These are phyloP conservation scores for Cheilinus undulatus DNA, from an alignment of 2,113 vertebrate species.

Conservation along the genomic window DNA sequence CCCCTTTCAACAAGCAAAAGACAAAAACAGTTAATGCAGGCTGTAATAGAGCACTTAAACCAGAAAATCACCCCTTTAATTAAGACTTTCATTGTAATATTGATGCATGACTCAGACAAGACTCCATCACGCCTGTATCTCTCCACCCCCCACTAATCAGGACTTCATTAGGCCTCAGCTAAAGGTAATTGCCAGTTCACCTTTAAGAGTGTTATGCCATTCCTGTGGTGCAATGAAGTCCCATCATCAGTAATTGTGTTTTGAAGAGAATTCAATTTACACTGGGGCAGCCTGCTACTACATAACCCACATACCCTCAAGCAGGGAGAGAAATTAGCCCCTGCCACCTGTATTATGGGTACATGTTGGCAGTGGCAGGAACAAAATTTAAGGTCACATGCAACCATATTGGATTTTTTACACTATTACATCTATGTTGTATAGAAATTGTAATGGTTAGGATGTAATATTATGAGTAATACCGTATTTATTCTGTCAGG, in stretches of 20 bases:
- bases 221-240: background rate
- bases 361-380: background rate
- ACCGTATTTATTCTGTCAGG: background rate
- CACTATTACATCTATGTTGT: background rate
- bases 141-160: background rate
- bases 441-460: background rate
- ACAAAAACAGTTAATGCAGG: no score
- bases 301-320: constrained; percentile 4
- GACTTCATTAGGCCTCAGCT: constrained; percentile 1
- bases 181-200: constrained; percentile 11
- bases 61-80: no score
- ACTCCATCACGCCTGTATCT: background rate
- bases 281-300: background rate
- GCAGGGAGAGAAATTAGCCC: background rate
- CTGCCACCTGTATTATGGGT: background rate
- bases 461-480: background rate
- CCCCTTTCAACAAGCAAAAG: no score
- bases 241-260: constrained; percentile 26
- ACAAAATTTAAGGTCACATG: background rate
- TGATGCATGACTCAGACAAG: background rate
- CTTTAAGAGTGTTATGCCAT: background rate
- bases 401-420: background rate
- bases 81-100: background rate
- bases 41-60: no score
- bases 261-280: constrained; percentile 27